These are phyloP conservation scores for Hipparchia semele DNA, from an alignment of 2,888 invertebrate species.

Conservation along the genomic window DNA sequence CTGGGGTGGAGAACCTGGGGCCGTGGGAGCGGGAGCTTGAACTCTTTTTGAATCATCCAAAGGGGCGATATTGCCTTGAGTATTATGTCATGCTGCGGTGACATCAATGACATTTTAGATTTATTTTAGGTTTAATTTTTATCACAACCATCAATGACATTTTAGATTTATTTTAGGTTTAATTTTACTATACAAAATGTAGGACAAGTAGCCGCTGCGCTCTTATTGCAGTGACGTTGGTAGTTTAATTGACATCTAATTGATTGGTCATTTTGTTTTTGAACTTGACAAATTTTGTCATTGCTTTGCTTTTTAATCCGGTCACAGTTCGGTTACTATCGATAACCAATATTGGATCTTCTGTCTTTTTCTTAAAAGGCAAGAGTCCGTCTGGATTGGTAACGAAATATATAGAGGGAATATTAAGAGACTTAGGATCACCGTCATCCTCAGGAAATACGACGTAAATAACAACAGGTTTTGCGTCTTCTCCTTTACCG, in stretches of 20 bases:
- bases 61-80: no score
- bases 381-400: constrained; percentile 45
- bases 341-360: constrained; percentile 61
- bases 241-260: constrained; percentile 2
- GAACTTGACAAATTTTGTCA: constrained; percentile 63
- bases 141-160: no score
- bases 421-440: constrained; percentile 44
- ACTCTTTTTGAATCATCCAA: no score
- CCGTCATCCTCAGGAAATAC: constrained; percentile 59
- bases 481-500: constrained; percentile 44
- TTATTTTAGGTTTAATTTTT: no score
- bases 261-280: constrained; percentile 58
- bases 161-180: no score
- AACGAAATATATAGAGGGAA: constrained; percentile 68
- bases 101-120: no score
- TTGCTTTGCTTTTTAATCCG: constrained; percentile 63
- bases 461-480: constrained; percentile 60
- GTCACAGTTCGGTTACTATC: constrained; percentile 71
- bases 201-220: no score
- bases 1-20: no score
- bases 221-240: no score
- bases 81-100: no score
- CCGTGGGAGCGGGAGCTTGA: no score
- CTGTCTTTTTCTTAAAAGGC: constrained; percentile 43
- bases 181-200: no score